These are phyloP conservation scores for Microdon myrmicae DNA, from an alignment of 2,888 invertebrate genomes.

Conservation along the genomic window DNA sequence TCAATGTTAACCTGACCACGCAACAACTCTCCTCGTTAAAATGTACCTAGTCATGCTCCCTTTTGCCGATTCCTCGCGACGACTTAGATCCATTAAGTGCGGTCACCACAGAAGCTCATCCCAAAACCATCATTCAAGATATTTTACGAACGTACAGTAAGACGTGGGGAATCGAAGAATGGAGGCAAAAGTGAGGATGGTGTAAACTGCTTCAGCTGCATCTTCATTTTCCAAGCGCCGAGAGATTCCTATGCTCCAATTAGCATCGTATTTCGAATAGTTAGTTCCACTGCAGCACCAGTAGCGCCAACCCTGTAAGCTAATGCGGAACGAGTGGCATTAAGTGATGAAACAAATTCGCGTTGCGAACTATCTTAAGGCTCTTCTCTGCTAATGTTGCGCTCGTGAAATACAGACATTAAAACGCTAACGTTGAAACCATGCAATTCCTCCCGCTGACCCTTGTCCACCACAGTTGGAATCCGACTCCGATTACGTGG, in stretches of 20 bases:
- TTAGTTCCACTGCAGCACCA: conserved; percentile 5
- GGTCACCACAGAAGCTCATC: too few species aligned
- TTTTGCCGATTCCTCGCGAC: too few species aligned
- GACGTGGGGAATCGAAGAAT: too few species aligned
- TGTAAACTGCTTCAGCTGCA: conserved; percentile 27
- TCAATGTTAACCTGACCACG: too few species aligned
- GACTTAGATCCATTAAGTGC: too few species aligned
- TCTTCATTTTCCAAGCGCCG: conserved; percentile 24
- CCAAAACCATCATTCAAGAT: too few species aligned
- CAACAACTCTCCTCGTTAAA: too few species aligned
- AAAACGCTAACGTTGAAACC: conserved; percentile 19
- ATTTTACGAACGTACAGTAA: too few species aligned
- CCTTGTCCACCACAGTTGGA: conserved; percentile 10
- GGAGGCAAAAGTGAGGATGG: conserved; percentile 3
- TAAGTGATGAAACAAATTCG: too few species aligned
- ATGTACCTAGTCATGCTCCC: too few species aligned
- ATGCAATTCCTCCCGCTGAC: conserved; percentile 21
- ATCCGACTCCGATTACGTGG: conserved; percentile 23
- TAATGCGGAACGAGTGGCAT: not conserved
- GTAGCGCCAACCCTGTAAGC: too few species aligned
- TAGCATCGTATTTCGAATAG: conserved; percentile 14
- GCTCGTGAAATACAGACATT: conserved; percentile 9
- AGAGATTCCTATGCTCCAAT: conserved; percentile 31
- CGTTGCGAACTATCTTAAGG: too few species aligned
- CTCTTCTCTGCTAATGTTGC: not conserved